phyloP scores from a whole-genome alignment of 1,140 invertebrate species.

The Orius laevigatus region DNA sequence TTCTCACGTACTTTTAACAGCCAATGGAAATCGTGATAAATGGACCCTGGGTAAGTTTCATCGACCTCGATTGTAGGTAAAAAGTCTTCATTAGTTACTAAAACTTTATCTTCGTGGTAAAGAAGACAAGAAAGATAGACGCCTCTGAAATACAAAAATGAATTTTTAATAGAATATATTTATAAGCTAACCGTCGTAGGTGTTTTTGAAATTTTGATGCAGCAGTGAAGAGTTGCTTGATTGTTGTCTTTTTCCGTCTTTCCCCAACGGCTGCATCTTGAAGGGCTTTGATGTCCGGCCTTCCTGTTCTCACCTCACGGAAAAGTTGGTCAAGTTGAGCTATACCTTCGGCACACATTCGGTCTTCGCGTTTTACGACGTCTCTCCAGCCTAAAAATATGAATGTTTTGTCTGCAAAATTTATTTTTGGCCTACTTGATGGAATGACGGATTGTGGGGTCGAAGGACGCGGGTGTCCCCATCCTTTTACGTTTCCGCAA shows the following conservation, averaged over 20 bases:
- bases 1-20: constrained; percentile 67
- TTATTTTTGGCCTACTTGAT: constrained; percentile 52
- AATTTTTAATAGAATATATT: neutral
- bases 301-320: constrained; percentile 43
- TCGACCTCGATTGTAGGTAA: constrained; percentile 92
- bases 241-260: constrained; percentile 66
- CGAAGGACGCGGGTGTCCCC: constrained; percentile 54
- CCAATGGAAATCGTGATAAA: constrained; percentile 92
- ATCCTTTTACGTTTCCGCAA: constrained; percentile 81
- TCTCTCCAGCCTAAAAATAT: constrained; percentile 54
- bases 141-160: constrained; percentile 48
- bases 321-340: constrained; percentile 59
- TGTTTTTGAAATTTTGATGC: constrained; percentile 91
- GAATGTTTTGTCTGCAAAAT: neutral
- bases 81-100: constrained; percentile 92
- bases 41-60: constrained; percentile 79
- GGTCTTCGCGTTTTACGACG: constrained; percentile 43
- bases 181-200: constrained; percentile 50
- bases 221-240: constrained; percentile 85
- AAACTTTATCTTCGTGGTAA: constrained; percentile 85
- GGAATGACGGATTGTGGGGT: constrained; percentile 68
- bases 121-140: constrained; percentile 82
- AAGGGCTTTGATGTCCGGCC: constrained; percentile 33
- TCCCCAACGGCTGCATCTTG: constrained; percentile 30
- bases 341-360: constrained; percentile 50